These are phyloP conservation scores for Paraescarpia echinospica DNA, from an alignment of 1,140 invertebrate species.

Conservation along the genomic window DNA sequence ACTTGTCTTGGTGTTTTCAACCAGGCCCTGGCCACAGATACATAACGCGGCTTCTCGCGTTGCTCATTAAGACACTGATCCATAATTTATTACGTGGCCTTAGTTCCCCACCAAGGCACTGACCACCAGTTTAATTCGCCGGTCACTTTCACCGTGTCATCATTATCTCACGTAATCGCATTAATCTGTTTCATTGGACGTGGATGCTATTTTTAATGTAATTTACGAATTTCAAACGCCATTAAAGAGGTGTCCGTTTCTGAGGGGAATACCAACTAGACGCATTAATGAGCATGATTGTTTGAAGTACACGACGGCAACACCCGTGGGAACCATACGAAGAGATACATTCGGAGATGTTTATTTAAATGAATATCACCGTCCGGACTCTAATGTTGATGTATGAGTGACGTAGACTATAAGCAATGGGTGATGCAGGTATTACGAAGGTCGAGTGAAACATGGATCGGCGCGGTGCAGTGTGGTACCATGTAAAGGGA, in stretches of 20 bases:
- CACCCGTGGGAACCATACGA: not conserved
- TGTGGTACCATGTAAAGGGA: not conserved
- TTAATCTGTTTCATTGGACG: not conserved
- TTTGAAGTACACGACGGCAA: not conserved
- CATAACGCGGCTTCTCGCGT: not conserved
- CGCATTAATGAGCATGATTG: not conserved
- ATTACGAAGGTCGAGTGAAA: too few relatives aligned
- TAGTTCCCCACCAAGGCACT: too few relatives aligned
- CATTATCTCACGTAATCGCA: not conserved
- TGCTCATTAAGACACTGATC: not conserved
- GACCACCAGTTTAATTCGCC: too few relatives aligned
- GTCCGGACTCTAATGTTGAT: not conserved
- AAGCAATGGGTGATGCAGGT: too few relatives aligned
- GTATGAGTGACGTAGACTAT: too few relatives aligned
- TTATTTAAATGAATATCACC: not conserved
- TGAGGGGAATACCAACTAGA: not conserved
- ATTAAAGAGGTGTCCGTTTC: not conserved
- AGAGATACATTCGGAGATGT: not conserved
- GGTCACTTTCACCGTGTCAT: too few relatives aligned
- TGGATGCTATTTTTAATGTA: not conserved
- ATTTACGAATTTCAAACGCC: not conserved
- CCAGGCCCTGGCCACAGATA: not conserved
- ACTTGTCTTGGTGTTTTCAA: not conserved
- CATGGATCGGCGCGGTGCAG: too few relatives aligned
- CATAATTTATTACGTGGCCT: not conserved